Evolutionary conservation across 2,888 invertebrate genomes (phyloP), one percentile per base, ranked within the genome.

Genomic region (Tortricodes alternella): DNA sequence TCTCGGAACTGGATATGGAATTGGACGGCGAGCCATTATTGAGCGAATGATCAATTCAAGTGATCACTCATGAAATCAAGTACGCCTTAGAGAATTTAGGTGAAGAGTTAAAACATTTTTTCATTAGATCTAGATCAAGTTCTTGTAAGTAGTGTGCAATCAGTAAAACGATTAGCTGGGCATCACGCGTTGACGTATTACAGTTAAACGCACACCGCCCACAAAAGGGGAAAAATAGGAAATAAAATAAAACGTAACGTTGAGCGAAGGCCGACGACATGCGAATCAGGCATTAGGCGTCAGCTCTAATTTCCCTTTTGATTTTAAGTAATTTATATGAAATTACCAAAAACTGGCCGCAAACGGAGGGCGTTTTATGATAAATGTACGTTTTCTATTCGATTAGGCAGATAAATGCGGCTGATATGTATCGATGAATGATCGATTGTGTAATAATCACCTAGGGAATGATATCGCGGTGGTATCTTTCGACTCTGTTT

Each of bases 291-390:
- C 89, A 89, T 90, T 90, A 90, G 83, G 67, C 70, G 70, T 61
- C 58, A 48, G 53, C 63, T 67, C 73, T 83, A 84, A 86, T 87
- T 85, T 82, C 80, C 85, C 81, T 87, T 88, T 88, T 86, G 88
- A 86, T 90, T 90, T 89, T 85, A 86, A 86, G 86, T 86, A 87
- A 89, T 88, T 86, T 89, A 84, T 83, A 83, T 80, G 79, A 80
- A 83, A 81, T 85, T 85, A 84, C 74, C 80, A 73, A 66, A 75
- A 80, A 76, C 43, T 78, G 80, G 78, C 64, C 77, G 68, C 64
- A 60, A 66, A 70, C 67, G 73, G 72, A 80, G 76, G 76, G 74
- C 63, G 72, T 70, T 76, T 80, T 76, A 76, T 79, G 80, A 80
- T 80, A 83, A 83, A 83, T 81, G 78, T 75, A 68, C 72, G 67